A percentile compares a stretch with the other conserved stretches of the same genome.
Evolutionary conservation across 2,797 vertebrate genomes (phyloP).

Genomic region (Hafferia zeledoni): DNA sequence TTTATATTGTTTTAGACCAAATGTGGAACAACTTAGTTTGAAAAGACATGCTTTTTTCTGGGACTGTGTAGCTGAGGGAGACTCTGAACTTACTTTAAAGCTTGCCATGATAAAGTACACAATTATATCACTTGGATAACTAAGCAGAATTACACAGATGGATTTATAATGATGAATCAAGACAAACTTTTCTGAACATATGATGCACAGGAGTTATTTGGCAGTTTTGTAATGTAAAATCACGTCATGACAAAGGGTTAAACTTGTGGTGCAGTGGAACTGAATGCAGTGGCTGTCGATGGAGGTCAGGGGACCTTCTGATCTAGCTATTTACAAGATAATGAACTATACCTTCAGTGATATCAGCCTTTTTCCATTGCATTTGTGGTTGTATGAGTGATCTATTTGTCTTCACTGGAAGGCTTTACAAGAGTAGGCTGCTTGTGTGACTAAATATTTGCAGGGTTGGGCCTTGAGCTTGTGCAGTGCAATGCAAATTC

Average conservation of each 20-base stretch:
- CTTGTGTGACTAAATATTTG: conserved; percentile 57
- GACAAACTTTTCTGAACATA: neutral
- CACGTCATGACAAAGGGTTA: neutral
- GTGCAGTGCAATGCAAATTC: conserved; percentile 46
- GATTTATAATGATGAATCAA: neutral
- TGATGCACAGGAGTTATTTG: neutral
- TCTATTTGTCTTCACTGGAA: conserved; percentile 5
- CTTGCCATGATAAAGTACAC: neutral
- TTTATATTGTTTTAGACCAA: neutral
- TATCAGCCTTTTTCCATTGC: neutral
- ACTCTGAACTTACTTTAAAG: neutral
- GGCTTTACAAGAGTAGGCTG: conserved; percentile 19
- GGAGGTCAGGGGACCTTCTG: neutral
- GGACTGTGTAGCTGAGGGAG: neutral
- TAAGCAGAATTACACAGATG: neutral
- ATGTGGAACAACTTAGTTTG: neutral
- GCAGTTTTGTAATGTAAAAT: neutral
- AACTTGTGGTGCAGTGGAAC: neutral
- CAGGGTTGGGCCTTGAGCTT: conserved; percentile 38
- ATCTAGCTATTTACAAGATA: conserved; percentile 28
- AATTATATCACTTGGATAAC: neutral
- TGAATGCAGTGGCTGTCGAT: neutral
- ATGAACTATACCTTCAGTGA: neutral
- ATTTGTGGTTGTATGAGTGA: neutral
- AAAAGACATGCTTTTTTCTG: neutral